phyloP scores from a whole-genome alignment of 2,797 vertebrate genomes.

The Sebastes oblongus region DNA sequence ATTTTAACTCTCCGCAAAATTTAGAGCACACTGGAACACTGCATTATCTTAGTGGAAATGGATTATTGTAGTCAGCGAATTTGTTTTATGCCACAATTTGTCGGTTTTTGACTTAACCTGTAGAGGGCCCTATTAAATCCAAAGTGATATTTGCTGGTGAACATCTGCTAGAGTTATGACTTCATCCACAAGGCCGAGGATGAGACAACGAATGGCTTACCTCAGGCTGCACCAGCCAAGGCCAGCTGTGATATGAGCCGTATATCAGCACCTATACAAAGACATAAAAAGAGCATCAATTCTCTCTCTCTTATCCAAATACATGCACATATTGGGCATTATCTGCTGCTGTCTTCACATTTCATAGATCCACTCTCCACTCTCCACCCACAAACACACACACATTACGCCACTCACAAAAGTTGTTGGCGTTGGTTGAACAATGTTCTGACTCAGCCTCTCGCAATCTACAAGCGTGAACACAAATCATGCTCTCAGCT shows the following conservation, averaged over 20 bases:
- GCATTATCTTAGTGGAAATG: not conserved
- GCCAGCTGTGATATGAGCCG: constrained; percentile 26
- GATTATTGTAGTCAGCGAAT: not conserved
- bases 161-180: constrained; percentile 62
- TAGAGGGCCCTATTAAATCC: constrained; percentile 36
- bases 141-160: constrained; percentile 8
- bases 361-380: constrained; percentile 2
- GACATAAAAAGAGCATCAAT: not conserved
- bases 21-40: not conserved
- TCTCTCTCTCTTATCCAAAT: constrained; percentile 14
- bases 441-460: constrained; percentile 60
- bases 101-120: constrained; percentile 24
- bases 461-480: not conserved
- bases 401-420: constrained; percentile 18
- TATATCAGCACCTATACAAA: constrained; percentile 10
- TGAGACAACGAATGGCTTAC: constrained; percentile 32
- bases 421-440: constrained; percentile 24
- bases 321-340: not conserved
- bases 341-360: constrained; percentile 18
- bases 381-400: constrained; percentile 15
- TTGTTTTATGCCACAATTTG: not conserved
- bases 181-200: constrained; percentile 50
- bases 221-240: constrained; percentile 30
- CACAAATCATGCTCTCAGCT: constrained; percentile 52
- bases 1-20: not conserved